Percentiles rank a stretch among this genome's conserved stretches.
These are phyloP conservation scores for Melieria crassipennis DNA, from an alignment of 2,888 invertebrate species.

Conservation along the genomic window DNA sequence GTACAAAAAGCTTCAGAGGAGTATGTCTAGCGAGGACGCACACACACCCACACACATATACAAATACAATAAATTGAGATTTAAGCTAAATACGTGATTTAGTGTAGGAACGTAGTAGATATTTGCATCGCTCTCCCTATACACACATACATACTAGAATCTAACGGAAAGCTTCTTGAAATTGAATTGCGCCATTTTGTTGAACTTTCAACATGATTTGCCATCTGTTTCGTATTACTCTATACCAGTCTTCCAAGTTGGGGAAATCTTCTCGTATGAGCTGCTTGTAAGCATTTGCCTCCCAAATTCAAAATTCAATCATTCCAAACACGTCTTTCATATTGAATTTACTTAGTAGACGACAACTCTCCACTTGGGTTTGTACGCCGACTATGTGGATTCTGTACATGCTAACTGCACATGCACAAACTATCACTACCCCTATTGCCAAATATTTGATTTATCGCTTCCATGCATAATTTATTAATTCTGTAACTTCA, in stretches of 20 bases:
- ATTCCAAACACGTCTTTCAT: no score
- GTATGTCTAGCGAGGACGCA: constrained; percentile 73
- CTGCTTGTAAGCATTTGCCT: no score
- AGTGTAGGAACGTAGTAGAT: constrained; percentile 19
- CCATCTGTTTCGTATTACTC: background rate
- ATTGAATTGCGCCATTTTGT: constrained; percentile 25
- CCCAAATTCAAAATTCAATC: no score
- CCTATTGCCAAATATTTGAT: constrained; percentile 30
- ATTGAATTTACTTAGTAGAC: no score
- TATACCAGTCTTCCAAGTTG: no score
- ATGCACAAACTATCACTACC: background rate
- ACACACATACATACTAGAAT: background rate
- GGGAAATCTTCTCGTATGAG: no score
- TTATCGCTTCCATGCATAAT: background rate
- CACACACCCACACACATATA: background rate
- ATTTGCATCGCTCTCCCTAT: no score
- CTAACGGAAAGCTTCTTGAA: constrained; percentile 13
- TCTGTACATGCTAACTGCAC: no score
- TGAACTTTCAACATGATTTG: constrained; percentile 3
- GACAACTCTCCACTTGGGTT: no score
- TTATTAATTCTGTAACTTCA: no score
- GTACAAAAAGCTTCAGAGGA: constrained; percentile 90
- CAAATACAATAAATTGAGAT: constrained; percentile 4
- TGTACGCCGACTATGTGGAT: no score
- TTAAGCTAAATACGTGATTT: constrained; percentile 28